A percentile compares a stretch with the other conserved stretches of the same genome.
These are phyloP conservation scores for Petroica traversi DNA, from an alignment of 2,113 vertebrate genomes.

Conservation along the genomic window DNA sequence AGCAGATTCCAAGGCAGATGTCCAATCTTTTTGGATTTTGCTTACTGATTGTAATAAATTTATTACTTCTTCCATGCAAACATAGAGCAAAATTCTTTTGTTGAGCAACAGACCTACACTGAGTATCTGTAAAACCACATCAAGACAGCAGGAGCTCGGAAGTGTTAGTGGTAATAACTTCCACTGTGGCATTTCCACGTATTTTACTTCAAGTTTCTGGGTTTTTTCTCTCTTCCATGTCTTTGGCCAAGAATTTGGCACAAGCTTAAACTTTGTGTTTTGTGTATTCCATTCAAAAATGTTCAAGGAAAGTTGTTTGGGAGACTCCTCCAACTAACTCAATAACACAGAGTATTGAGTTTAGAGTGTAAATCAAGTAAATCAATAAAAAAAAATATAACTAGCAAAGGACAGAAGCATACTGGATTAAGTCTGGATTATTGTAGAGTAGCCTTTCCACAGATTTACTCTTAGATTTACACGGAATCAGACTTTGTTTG, in stretches of 20 bases:
- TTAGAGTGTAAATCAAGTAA: neutral
- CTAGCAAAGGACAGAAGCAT: neutral
- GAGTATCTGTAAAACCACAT: neutral
- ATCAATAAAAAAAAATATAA: neutral
- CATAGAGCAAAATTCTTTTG: constrained; percentile 33
- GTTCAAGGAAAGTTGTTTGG: neutral
- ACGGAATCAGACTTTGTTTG: neutral
- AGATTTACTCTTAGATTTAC: neutral
- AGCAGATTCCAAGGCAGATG: constrained; percentile 58
- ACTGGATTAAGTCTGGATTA: neutral
- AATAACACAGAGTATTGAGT: too few relatives aligned
- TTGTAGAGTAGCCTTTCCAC: neutral
- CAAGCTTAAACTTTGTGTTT: neutral
- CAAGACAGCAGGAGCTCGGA: neutral
- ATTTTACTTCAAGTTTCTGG: neutral
- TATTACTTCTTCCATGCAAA: constrained; percentile 36
- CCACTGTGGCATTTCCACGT: neutral
- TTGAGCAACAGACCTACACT: constrained; percentile 23
- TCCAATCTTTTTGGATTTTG: constrained; percentile 55
- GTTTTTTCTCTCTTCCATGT: neutral
- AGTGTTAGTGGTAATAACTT: neutral
- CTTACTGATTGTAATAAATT: constrained; percentile 46
- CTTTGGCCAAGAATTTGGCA: neutral
- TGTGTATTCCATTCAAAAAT: neutral
- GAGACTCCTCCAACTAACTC: neutral